Evolutionary conservation across 1,140 invertebrate genomes (phyloP).

Genomic region (Lithobius niger): DNA sequence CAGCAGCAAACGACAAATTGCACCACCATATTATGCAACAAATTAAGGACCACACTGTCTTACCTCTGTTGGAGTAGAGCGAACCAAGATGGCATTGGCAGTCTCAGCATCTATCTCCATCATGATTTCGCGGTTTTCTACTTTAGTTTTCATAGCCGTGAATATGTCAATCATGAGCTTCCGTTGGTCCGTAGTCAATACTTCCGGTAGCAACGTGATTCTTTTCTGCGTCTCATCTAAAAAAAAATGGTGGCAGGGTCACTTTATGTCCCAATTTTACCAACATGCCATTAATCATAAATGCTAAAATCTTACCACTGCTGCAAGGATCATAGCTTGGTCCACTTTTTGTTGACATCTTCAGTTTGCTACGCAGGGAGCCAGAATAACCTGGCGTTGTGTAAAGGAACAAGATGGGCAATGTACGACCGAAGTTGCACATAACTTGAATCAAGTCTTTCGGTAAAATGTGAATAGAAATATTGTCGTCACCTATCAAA

Average conservation of each 20-base stretch:
- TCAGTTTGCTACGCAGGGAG: background rate
- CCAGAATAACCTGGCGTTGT: background rate
- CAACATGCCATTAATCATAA: background rate
- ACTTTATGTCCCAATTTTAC: background rate
- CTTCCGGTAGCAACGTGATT: constrained; percentile 60
- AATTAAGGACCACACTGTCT: too few relatives aligned
- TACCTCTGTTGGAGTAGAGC: constrained; percentile 50
- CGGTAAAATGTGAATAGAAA: background rate
- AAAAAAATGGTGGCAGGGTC: constrained; percentile 13
- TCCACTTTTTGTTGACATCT: background rate
- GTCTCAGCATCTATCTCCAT: constrained; percentile 56
- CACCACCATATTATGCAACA: too few relatives aligned
- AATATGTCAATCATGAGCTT: constrained; percentile 49
- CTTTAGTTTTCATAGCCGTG: constrained; percentile 20
- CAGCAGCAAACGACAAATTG: too few relatives aligned
- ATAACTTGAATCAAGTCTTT: background rate
- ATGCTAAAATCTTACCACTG: background rate
- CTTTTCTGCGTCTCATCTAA: constrained; percentile 51
- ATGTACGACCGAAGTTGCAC: background rate
- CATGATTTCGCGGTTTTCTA: constrained; percentile 34
- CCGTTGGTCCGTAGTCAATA: constrained; percentile 48
- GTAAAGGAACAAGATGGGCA: background rate
- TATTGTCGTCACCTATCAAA: background rate
- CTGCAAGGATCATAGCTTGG: background rate
- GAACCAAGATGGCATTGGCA: constrained; percentile 64